Evolutionary conservation across 2,888 invertebrate genomes (phyloP).

Genomic region (Petrolisthes cinctipes): DNA sequence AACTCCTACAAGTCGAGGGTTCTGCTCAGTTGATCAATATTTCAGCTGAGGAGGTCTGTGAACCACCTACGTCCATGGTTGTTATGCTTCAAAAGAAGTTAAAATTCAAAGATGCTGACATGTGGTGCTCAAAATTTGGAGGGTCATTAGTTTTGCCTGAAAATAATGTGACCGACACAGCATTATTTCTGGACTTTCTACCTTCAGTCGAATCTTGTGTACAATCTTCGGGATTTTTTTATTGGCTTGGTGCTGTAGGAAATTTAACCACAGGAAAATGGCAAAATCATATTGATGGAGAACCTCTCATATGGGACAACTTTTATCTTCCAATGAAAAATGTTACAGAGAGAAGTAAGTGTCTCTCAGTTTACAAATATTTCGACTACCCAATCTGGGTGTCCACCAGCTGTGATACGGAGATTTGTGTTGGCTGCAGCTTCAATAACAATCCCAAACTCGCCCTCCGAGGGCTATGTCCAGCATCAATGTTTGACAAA

Average conservation of each 20-base stretch:
- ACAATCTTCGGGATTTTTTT: not conserved
- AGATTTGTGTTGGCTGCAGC: constrained; percentile 20
- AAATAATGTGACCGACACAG: not conserved
- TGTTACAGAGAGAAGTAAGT: too few relatives aligned
- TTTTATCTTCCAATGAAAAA: too few relatives aligned
- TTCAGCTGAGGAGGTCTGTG: not conserved
- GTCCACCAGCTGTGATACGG: not conserved
- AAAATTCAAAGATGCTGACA: not conserved
- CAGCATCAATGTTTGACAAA: not conserved
- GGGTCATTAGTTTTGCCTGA: not conserved
- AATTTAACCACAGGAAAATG: not conserved
- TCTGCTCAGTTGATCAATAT: not conserved
- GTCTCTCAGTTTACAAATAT: too few relatives aligned
- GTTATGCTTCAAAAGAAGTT: not conserved
- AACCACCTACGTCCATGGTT: not conserved
- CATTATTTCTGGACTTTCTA: not conserved
- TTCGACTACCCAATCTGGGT: too few relatives aligned
- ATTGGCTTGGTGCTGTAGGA: not conserved
- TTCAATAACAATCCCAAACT: constrained; percentile 12
- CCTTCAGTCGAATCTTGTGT: not conserved
- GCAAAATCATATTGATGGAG: not conserved
- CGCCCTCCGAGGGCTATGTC: constrained; percentile 25
- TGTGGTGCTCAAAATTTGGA: not conserved
- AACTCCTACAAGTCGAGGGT: not conserved
- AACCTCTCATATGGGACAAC: not conserved